Percentiles rank a stretch among this genome's conserved stretches.
phyloP scores from a whole-genome alignment of 2,113 vertebrate species.

The Tetrao urogallus region DNA sequence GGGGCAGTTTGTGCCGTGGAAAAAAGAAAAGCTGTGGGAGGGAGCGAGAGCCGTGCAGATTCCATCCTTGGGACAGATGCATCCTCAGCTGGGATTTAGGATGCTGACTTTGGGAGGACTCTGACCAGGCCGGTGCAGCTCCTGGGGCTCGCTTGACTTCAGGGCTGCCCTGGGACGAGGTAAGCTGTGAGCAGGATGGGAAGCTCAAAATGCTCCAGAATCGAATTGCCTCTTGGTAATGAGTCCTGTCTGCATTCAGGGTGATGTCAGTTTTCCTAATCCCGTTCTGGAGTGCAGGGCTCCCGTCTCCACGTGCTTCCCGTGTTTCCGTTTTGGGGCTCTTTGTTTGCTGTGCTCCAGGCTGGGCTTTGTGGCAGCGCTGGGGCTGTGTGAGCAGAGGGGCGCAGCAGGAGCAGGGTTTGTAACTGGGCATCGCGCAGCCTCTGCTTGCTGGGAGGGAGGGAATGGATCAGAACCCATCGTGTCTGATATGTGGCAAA shows the following conservation, averaged over 20 bases:
- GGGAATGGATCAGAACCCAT: background rate
- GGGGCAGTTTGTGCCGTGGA: background rate
- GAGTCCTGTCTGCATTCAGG: background rate
- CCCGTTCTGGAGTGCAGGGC: background rate
- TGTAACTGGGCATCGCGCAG: background rate
- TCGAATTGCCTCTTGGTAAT: background rate
- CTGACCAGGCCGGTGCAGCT: fast-evolving
- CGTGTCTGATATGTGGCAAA: background rate
- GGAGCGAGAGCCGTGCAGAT: fast-evolving
- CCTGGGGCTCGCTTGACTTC: fast-evolving
- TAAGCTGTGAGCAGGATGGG: background rate
- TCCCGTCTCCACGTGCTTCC: background rate
- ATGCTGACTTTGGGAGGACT: background rate
- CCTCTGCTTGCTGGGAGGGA: background rate
- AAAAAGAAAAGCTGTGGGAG: fast-evolving
- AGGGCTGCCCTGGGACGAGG: fast-evolving
- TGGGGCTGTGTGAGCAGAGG: background rate
- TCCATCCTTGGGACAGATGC: no score
- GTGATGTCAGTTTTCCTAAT: background rate
- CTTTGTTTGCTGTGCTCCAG: background rate
- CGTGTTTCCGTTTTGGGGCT: background rate
- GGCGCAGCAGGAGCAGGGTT: background rate
- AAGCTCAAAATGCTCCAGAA: background rate
- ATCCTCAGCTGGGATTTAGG: background rate
- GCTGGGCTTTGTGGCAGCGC: background rate